Base-by-base conservation (phyloP, 1,140 invertebrate species). In the Aphidius gifuensis region DNA sequence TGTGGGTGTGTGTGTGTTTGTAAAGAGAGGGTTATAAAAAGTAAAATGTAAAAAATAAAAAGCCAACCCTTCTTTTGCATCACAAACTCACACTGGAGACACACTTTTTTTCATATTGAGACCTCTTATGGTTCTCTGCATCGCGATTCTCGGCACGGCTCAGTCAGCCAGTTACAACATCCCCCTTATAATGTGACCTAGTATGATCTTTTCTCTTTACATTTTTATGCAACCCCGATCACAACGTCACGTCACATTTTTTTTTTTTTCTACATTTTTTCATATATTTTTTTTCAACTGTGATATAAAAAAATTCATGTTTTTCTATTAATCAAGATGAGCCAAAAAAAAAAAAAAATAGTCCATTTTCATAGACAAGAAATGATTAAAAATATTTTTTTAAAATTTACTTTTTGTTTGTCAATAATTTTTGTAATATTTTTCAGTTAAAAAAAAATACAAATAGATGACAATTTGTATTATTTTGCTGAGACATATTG, bases 51-150 rank as follows among this genome's bases (percentile, higher is more conserved):
- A 46, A 42, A 68, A 58, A 68, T 62, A 61, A 57, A 48, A 53
- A 64, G 44, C 8, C 23, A 32, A 32, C 23, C 23, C 23, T 32
- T 32, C 23, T 48, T 5, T 40, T 38, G 45, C 50, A 61, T 39
- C 46, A n/a, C 48, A 53, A 42, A 51, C 66, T 49, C 58, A 39
- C 7, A 32, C 16, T 68, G 73, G 72, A 78, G 68, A 78, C 76
- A 78, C 73, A 77, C 71, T 77, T 78, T 76, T 69, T 58, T 48
- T 53, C 55, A 11, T 32, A 32, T 50, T 21, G 32, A 56, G 47
- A 38, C 50, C 51, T 23, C 45, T 48, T 53, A 47, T 48, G 39
- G 23, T 39, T 23, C 57, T 48, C 32, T 42, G 6, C 46, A 48
- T 11, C 21, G 48, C 49, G 9, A 32, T 60, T 53, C 21, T 42